Percentiles rank a stretch among this genome's conserved stretches.
Conservation (phyloP, 2,888 invertebrate species). For the Caenorhabditis sp. region DNA sequence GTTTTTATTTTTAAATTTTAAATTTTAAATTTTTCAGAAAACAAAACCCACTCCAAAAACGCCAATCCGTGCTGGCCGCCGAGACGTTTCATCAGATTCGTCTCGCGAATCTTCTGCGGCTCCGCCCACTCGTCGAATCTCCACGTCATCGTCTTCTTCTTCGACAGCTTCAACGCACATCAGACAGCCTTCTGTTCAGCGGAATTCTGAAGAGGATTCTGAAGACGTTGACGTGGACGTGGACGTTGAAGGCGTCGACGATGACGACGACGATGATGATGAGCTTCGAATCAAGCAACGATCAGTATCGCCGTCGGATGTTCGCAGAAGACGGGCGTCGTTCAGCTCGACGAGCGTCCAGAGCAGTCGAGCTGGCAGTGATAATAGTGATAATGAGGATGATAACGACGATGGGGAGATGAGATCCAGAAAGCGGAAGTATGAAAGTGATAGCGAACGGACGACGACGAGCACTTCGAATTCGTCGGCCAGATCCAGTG, state of each 20-base stretch:
- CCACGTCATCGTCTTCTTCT: neutral
- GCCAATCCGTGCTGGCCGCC: neutral
- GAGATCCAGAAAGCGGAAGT: constrained; percentile 3
- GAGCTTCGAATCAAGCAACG: neutral
- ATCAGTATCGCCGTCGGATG: neutral
- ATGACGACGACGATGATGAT: neutral
- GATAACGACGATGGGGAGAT: neutral
- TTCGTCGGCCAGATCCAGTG: neutral
- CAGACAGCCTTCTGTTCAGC: neutral
- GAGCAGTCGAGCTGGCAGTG: neutral
- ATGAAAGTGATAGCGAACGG: neutral
- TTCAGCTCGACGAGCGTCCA: constrained; percentile 40
- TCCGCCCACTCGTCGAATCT: neutral
- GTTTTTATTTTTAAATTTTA: too few relatives aligned
- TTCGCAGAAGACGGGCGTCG: constrained; percentile 10
- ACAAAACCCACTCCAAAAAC: constrained; percentile 43
- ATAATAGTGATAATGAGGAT: neutral
- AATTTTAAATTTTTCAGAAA: constrained; percentile 28
- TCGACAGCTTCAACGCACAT: neutral
- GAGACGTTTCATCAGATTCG: neutral
- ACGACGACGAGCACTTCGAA: neutral
- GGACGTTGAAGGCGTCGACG: neutral
- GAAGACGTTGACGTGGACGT: too few relatives aligned
- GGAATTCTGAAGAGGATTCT: neutral
- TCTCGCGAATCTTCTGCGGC: constrained; percentile 16